Conservation (phyloP, 2,797 vertebrate species). For the Sebastes minor region DNA sequence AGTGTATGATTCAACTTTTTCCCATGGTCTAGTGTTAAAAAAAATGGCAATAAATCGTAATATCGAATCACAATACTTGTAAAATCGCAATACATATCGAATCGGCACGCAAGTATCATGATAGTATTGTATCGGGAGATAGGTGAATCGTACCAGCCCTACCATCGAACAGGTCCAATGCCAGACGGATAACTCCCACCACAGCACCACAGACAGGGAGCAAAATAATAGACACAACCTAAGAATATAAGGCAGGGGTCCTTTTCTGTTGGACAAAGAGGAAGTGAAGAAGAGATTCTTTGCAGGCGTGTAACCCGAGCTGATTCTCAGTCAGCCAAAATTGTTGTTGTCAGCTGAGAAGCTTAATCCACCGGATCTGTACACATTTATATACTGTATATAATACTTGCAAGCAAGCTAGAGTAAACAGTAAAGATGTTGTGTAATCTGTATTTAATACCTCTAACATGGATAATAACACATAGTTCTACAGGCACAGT, state of each 20-base stretch:
- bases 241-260: conserved; percentile 20
- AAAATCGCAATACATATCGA: too few species aligned
- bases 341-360: neutral
- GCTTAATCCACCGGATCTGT: neutral
- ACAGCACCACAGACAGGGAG: conserved; percentile 35
- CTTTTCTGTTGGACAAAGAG: conserved; percentile 29
- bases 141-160: conserved; percentile 18
- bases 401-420: neutral
- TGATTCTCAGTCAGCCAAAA: conserved; percentile 25
- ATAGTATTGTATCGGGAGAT: neutral
- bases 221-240: conserved; percentile 44
- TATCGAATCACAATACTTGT: too few species aligned
- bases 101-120: too few species aligned
- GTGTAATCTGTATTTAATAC: conserved; percentile 16
- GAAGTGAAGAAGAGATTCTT: conserved; percentile 13
- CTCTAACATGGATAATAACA: neutral
- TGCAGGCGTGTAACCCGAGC: conserved; percentile 8
- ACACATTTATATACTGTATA: neutral
- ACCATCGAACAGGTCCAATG: conserved; percentile 40
- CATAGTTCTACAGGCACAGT: neutral
- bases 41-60: too few species aligned
- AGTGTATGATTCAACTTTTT: too few species aligned
- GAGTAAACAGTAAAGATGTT: neutral
- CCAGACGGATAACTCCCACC: conserved; percentile 35
- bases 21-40: too few species aligned